Percentiles rank a stretch among this genome's conserved stretches.
Evolutionary conservation across 2,113 vertebrate species (phyloP).

Genomic region (Ammospiza caudacuta): DNA sequence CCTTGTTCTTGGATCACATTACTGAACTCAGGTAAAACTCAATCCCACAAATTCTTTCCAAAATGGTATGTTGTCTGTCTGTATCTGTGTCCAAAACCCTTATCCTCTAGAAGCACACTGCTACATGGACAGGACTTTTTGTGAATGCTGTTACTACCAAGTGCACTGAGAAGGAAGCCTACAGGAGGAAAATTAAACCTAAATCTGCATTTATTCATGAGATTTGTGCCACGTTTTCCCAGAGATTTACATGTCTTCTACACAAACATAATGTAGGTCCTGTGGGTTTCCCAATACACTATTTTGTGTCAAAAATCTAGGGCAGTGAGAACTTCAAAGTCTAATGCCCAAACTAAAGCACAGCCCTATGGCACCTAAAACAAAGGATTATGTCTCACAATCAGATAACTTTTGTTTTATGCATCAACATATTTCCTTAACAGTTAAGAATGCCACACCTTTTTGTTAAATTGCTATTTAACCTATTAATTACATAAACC

Average conservation of each 20-base stretch:
- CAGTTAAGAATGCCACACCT: background rate
- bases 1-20: background rate
- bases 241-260: background rate
- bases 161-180: background rate
- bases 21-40: background rate
- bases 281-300: background rate
- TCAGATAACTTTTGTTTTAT: background rate
- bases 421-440: background rate
- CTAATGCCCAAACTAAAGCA: background rate
- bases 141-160: fast-evolving
- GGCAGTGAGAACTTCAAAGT: background rate
- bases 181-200: background rate
- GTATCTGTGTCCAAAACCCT: background rate
- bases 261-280: background rate
- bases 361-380: background rate
- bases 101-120: background rate
- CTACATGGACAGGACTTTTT: background rate
- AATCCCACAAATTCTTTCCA: background rate
- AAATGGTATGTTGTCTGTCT: background rate
- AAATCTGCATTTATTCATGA: background rate
- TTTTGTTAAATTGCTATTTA: background rate
- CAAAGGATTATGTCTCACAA: background rate
- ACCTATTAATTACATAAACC: background rate
- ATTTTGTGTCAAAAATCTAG: background rate
- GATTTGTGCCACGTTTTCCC: fast-evolving